phyloP scores from a whole-genome alignment of 1,140 invertebrate genomes.

The Pantala flavescens region DNA sequence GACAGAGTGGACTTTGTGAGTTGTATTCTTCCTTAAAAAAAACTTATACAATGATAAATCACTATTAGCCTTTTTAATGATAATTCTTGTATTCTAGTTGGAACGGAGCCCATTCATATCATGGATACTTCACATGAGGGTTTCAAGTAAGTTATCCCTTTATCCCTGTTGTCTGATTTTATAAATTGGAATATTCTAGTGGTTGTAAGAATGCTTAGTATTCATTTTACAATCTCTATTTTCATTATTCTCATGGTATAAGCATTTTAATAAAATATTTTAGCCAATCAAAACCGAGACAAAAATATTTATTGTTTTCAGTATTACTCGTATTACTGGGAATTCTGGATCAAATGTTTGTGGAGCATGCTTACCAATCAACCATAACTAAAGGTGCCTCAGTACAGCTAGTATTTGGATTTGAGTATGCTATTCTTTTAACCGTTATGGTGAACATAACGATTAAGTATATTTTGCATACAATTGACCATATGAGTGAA shows the following conservation, averaged over 20 bases:
- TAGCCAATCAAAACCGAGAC: no score
- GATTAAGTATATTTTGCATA: conserved; percentile 92
- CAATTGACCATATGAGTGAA: conserved; percentile 86
- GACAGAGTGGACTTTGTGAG: conserved; percentile 98
- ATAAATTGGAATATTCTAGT: no score
- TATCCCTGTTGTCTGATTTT: no score
- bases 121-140: conserved; percentile 87
- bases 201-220: no score
- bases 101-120: conserved; percentile 96
- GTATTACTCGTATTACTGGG: conserved; percentile 69
- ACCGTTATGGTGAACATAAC: conserved; percentile 89
- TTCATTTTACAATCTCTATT: no score
- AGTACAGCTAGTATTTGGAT: conserved; percentile 97
- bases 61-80: neutral
- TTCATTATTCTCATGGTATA: no score
- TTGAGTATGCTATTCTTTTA: conserved; percentile 96
- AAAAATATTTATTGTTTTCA: conserved; percentile 29
- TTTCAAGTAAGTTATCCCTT: conserved; percentile 54
- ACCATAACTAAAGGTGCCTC: conserved; percentile 92
- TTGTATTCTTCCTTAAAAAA: conserved; percentile 30
- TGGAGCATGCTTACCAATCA: conserved; percentile 88
- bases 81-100: conserved; percentile 63
- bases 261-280: no score
- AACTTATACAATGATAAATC: neutral
- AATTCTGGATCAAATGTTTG: conserved; percentile 76